Evolutionary conservation across 2,888 invertebrate species (phyloP).

Genomic region (Apotomis capreana): DNA sequence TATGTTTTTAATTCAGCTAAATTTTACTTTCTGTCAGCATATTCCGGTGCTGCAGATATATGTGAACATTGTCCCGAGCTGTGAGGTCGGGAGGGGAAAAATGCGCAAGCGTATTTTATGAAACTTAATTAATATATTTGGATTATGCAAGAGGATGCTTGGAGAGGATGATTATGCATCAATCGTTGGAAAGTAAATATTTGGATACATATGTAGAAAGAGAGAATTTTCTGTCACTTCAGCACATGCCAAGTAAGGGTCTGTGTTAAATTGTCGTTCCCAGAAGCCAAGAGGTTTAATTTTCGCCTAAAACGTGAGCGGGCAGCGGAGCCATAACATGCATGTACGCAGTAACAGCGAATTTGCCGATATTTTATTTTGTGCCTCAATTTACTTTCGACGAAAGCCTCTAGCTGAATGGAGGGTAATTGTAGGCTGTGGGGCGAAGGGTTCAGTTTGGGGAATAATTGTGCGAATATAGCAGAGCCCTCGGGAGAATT

Average conservation of each 20-base stretch:
- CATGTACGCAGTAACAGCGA: constrained; percentile 43
- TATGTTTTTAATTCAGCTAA: constrained; percentile 54
- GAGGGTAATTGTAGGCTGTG: constrained; percentile 80
- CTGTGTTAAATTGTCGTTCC: constrained; percentile 21
- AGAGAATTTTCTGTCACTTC: not conserved
- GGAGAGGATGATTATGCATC: no score
- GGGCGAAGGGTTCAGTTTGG: constrained; percentile 76
- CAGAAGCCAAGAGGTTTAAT: constrained; percentile 58
- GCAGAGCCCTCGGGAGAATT: constrained; percentile 77
- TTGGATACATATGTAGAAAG: no score
- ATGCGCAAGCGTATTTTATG: not conserved
- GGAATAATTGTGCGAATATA: constrained; percentile 81
- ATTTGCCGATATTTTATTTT: constrained; percentile 77
- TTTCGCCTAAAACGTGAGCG: constrained; percentile 55
- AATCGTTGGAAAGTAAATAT: not conserved
- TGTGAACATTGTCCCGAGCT: constrained; percentile 13
- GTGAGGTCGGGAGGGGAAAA: constrained; percentile 5
- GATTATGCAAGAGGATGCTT: no score
- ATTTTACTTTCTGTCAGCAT: constrained; percentile 53
- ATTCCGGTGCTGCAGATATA: constrained; percentile 31
- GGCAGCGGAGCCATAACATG: constrained; percentile 42
- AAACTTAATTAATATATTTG: no score
- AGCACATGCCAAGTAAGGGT: not conserved
- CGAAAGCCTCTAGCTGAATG: constrained; percentile 73
- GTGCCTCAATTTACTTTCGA: constrained; percentile 72